Base-by-base conservation (phyloP, 2,113 vertebrate genomes). In the Coptodon rendalli region DNA sequence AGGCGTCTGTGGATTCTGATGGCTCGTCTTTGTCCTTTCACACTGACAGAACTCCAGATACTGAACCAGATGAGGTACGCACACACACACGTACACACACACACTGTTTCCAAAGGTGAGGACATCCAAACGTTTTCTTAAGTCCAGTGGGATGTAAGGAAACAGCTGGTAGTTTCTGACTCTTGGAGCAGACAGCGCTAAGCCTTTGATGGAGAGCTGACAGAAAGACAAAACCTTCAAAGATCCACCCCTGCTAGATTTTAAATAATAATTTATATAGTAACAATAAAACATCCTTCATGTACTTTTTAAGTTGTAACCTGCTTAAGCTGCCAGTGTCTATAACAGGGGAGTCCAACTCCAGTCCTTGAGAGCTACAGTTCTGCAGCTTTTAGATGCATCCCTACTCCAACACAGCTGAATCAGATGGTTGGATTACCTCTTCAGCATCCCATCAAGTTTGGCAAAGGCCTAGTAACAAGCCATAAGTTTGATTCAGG, bases 1-100 rank as follows among this genome's bases (percentile, higher is more conserved):
- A 96, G 16, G 91, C 89, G 0, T 95, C 93, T 0, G 82, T 90
- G 34, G 95, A 96, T 56, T 96, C 94, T 14, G 95, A 96, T 31
- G 95, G 93, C 76, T 95, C 94, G 0, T 93, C 94, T 82, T 83
- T 93, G 59, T 96, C 95, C 2, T 93, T 96, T 63, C 95, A 95
- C 82, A 96, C 95, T 0, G 95, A 96, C 88, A 92, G 86, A 88
- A 96, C 94, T 56, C 95, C 95, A 13, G 95, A 96, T 12, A 95
- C 92, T 4, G 95, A 96, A 85, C 94, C 95, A 29, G 95, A 96
- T 1, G 94, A 95, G 94, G 95, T 95, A 90, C 68, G 24, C 22
- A 79, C 61, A 38, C 31, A 22, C 81, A 22, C 19, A 22, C 3
- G 2, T 1, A 12, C 0, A 1, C n/a, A 50, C 16, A 50, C 68